phyloP scores from a whole-genome alignment of 2,888 invertebrate species.

The Nomada ruficornis region DNA sequence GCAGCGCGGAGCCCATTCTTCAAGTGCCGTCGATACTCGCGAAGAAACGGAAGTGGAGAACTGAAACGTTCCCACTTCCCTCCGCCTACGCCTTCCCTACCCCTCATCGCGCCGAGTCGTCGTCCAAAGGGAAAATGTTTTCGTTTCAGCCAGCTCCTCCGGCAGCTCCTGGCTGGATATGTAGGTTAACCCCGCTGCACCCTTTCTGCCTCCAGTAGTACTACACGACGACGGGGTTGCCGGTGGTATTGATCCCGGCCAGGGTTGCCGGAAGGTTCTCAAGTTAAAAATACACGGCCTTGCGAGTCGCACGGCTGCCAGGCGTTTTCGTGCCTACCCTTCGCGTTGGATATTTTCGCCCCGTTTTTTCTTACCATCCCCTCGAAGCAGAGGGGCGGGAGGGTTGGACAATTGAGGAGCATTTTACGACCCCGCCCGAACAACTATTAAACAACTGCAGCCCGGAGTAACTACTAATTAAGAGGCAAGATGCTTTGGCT shows the following conservation, averaged over 20 bases:
- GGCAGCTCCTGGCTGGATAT: constrained; percentile 57
- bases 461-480: constrained; percentile 32
- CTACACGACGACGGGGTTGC: constrained; percentile 68
- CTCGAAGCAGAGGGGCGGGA: not conserved
- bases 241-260: constrained; percentile 76
- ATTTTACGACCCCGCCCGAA: not conserved
- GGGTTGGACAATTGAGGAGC: constrained; percentile 3
- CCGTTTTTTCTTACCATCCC: not conserved
- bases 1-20: constrained; percentile 7
- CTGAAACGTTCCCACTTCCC: not conserved
- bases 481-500: not conserved
- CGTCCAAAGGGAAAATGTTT: constrained; percentile 54
- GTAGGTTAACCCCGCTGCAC: constrained; percentile 71
- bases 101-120: not conserved
- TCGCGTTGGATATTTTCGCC: not conserved
- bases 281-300: constrained; percentile 80
- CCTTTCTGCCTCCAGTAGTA: constrained; percentile 63
- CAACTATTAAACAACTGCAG: constrained; percentile 36
- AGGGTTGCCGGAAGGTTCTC: constrained; percentile 74
- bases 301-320: constrained; percentile 59
- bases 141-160: constrained; percentile 56
- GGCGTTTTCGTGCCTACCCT: constrained; percentile 62
- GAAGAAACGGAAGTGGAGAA: constrained; percentile 28
- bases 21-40: constrained; percentile 27
- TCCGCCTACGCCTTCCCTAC: not conserved